These are phyloP conservation scores for Pipistrellus kuhlii DNA, from an alignment of 2,797 vertebrate genomes.

Conservation along the genomic window DNA sequence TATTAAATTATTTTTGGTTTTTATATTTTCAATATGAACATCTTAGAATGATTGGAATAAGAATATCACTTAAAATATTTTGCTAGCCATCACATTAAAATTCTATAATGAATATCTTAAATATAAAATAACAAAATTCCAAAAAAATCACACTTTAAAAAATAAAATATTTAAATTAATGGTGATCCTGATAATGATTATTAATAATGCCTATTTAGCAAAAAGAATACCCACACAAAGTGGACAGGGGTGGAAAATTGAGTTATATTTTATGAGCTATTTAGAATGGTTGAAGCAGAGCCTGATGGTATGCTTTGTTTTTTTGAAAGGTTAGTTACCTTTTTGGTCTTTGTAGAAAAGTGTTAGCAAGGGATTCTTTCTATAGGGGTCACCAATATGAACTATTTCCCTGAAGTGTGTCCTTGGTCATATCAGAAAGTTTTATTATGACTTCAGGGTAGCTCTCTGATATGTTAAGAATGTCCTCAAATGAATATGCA, in stretches of 20 bases:
- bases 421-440: slow-evolving; percentile 49
- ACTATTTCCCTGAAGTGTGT: slow-evolving; percentile 45
- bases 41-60: neutral
- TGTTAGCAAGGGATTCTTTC: slow-evolving; percentile 46
- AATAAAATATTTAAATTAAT: neutral
- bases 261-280: neutral
- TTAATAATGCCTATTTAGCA: slow-evolving; percentile 18
- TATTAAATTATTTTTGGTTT: neutral
- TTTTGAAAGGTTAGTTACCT: slow-evolving; percentile 62
- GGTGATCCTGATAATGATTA: neutral
- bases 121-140: neutral
- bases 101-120: neutral
- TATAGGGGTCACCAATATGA: slow-evolving; percentile 9
- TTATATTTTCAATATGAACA: slow-evolving; percentile 5
- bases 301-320: neutral
- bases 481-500: slow-evolving; percentile 31
- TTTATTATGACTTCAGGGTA: slow-evolving; percentile 75
- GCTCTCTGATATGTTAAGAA: slow-evolving; percentile 11
- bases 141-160: neutral
- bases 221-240: neutral
- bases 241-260: too few species aligned
- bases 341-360: slow-evolving; percentile 55
- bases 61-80: neutral
- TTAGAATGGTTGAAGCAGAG: neutral
- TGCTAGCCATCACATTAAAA: neutral